Evolutionary conservation across 2,113 vertebrate genomes (phyloP).

Genomic region (Pomatostomus ruficeps): DNA sequence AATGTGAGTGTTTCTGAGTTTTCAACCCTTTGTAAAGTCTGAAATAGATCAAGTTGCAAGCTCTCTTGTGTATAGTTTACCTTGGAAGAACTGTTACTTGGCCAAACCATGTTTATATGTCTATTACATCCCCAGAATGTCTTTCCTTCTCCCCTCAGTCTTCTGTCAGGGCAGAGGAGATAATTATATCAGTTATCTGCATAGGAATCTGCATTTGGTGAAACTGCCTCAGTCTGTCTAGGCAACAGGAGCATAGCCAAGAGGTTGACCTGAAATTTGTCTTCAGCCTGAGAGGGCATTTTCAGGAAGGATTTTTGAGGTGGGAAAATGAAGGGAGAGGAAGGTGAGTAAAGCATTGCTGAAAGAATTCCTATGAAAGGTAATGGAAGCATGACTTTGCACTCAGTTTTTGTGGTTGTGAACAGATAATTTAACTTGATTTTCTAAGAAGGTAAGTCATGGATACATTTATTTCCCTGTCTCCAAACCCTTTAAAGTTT

Average conservation of each 20-base stretch:
- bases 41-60: background rate
- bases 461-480: background rate
- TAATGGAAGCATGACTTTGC: background rate
- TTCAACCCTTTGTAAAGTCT: background rate
- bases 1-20: background rate
- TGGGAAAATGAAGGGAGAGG: background rate
- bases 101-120: background rate
- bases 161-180: background rate
- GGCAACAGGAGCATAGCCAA: background rate
- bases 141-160: background rate
- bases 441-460: background rate
- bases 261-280: background rate
- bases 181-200: background rate
- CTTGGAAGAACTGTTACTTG: background rate
- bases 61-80: background rate
- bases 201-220: background rate
- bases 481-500: background rate
- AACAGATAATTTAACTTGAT: background rate
- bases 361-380: background rate
- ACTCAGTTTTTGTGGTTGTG: background rate
- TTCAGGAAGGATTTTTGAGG: background rate
- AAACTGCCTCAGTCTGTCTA: background rate
- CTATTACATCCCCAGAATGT: background rate
- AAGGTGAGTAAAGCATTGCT: background rate
- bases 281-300: background rate